phyloP scores from a whole-genome alignment of 1,140 invertebrate species.

The Nasonia giraulti region DNA sequence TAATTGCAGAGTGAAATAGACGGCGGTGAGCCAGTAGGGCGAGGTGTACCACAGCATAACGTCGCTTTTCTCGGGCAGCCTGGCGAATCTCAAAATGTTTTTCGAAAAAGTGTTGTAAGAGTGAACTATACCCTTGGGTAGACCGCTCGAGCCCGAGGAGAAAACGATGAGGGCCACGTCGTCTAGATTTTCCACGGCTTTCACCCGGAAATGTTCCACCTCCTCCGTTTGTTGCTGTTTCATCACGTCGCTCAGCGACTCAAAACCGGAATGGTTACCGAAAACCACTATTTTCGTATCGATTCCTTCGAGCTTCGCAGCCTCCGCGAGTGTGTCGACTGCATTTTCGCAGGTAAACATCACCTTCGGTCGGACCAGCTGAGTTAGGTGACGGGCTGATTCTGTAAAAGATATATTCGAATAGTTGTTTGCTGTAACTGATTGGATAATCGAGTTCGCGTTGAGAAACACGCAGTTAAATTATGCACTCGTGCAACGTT shows the following conservation, averaged over 20 bases:
- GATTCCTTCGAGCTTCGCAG: slow-evolving; percentile 18
- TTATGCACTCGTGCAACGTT: background rate
- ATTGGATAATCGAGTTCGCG: slow-evolving; percentile 15
- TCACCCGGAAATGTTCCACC: slow-evolving; percentile 11
- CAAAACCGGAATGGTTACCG: background rate
- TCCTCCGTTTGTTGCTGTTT: background rate
- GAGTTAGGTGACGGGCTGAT: slow-evolving; percentile 19
- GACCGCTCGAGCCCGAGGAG: slow-evolving; percentile 36
- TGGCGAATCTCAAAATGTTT: background rate
- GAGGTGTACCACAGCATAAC: slow-evolving; percentile 37
- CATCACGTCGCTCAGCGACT: slow-evolving; percentile 31
- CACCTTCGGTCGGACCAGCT: slow-evolving; percentile 29
- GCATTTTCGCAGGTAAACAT: slow-evolving; percentile 16
- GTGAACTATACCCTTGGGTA: slow-evolving; percentile 23
- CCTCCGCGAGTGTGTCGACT: slow-evolving; percentile 8
- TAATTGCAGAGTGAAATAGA: background rate
- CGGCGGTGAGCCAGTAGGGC: slow-evolving; percentile 8
- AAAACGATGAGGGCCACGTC: slow-evolving; percentile 23
- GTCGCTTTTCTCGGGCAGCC: background rate
- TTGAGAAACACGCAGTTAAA: slow-evolving; percentile 38
- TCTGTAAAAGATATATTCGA: slow-evolving; percentile 3
- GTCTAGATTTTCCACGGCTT: background rate
- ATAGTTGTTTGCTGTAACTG: background rate
- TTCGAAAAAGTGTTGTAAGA: slow-evolving; percentile 36
- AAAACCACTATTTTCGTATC: slow-evolving; percentile 36